These are phyloP conservation scores for Caenorhabditis inopinata DNA, from an alignment of 1,140 invertebrate genomes.

Conservation along the genomic window DNA sequence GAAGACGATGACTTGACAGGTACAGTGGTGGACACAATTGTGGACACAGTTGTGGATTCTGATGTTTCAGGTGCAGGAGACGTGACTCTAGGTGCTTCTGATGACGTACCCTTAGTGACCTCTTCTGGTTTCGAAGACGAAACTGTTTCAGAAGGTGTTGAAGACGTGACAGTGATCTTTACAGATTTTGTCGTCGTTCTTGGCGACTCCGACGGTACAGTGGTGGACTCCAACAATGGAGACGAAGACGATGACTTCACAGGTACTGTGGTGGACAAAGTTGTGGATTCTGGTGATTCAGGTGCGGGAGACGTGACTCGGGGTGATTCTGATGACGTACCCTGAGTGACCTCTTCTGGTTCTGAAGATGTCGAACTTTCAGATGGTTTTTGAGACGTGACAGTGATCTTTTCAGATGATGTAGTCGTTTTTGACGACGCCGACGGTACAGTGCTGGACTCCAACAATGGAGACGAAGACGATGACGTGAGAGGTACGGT, in stretches of 20 bases:
- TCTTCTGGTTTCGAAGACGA: neutral
- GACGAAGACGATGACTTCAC: neutral
- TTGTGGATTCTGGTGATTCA: slow-evolving; percentile 16
- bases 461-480: neutral
- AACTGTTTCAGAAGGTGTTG: neutral
- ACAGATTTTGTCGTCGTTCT: neutral
- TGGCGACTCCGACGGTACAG: too few relatives aligned
- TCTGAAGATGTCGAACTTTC: neutral
- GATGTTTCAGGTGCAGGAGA: neutral
- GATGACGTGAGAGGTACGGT: neutral
- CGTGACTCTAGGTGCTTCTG: neutral
- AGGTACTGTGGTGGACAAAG: neutral
- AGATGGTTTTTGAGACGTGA: neutral
- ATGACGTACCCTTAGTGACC: neutral
- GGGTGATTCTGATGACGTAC: neutral
- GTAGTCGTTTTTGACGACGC: neutral
- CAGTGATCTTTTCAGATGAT: too few relatives aligned
- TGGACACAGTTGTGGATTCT: neutral
- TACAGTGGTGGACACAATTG: too few relatives aligned
- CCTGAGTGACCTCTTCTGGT: neutral
- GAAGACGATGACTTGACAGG: too few relatives aligned
- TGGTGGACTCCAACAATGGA: too few relatives aligned
- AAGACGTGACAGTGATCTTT: neutral
- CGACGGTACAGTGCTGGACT: neutral
- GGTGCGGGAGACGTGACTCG: neutral